Base-by-base conservation (phyloP, 2,888 invertebrate species). In the Perithous albicinctus region DNA sequence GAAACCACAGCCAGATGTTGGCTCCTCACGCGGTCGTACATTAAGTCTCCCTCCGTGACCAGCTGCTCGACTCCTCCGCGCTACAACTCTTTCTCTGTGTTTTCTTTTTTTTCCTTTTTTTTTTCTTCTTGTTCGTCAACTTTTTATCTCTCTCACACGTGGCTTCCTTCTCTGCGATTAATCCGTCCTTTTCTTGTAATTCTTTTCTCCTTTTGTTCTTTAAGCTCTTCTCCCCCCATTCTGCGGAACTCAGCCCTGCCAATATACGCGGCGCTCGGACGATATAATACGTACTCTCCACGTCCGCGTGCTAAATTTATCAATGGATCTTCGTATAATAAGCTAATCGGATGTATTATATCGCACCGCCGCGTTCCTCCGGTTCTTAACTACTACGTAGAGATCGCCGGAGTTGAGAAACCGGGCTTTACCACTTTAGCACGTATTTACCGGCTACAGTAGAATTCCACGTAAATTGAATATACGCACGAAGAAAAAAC, bases 1-100 rank as follows among this genome's bases (percentile, higher is more conserved):
- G 87, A 91, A 91, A 90, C 91, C 91, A 86, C 91, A 89, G 87
- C 91, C 91, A 91, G 91, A 91, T 91, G 91, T 91, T 87, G 76
- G 76, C 78, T 80, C 74, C 78, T 79, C 76, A 20, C 80, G 69
- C 81, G 80, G 78, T 77, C 80, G 83, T 81, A 80, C 84, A 85
- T 83, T 81, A 85, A 84, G 78, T 72, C 74, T 63, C 64, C 20
- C 78, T 72, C 56, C 76, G 76, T 78, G 79, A 73, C 85, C 85
- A 84, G 82, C 83, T 84, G 84, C 83, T 83, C 78, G 51, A 78
- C 78, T 78, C 77, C 83, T 75, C 75, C 79, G 51, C 74, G 70
- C 54, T 64, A 70, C 61, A 77, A 54, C 81, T 74, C 77, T 72
- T 63, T 76, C 78, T 63, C 32, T 74, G 61, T n/a, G 18, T 48